Conservation (phyloP, 1,140 invertebrate genomes). For the Drosophila ohnishii region DNA sequence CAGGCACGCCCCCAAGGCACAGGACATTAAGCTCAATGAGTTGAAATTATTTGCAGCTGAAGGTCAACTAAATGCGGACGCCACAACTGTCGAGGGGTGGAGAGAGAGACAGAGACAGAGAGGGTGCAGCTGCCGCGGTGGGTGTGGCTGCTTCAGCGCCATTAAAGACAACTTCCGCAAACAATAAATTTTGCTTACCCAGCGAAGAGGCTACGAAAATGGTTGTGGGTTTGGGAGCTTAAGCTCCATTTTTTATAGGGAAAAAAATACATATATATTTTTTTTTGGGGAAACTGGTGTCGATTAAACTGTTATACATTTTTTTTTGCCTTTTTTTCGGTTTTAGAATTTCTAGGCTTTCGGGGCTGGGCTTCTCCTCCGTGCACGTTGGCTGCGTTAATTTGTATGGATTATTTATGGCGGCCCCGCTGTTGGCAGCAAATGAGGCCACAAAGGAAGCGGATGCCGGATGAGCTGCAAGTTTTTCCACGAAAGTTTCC, state of each 20-base stretch:
- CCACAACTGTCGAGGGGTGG: constrained; percentile 12
- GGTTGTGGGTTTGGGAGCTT: constrained; percentile 9
- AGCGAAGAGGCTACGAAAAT: constrained; percentile 46
- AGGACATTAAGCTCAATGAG: constrained; percentile 79
- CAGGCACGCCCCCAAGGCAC: constrained; percentile 37
- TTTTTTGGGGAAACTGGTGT: constrained; percentile 26
- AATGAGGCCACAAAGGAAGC: constrained; percentile 44
- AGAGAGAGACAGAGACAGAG: not conserved
- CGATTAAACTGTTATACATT: constrained; percentile 65
- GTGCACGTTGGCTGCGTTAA: constrained; percentile 53
- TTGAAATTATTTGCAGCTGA: constrained; percentile 78
- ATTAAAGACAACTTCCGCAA: constrained; percentile 80
- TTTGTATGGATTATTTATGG: constrained; percentile 72
- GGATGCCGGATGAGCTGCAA: constrained; percentile 43
- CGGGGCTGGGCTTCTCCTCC: not conserved
- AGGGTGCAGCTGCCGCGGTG: not conserved
- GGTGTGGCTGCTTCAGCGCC: constrained; percentile 57
- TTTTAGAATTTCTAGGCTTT: constrained; percentile 11
- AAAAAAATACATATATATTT: constrained; percentile 7
- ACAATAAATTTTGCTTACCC: constrained; percentile 70
- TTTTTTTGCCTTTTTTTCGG: constrained; percentile 7
- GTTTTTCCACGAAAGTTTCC: constrained; percentile 50
- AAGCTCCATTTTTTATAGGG: constrained; percentile 38
- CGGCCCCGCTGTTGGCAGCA: constrained; percentile 31
- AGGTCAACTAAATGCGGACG: constrained; percentile 65